Evolutionary conservation across 2,888 invertebrate genomes (phyloP).

Genomic region (Agrilus biguttatus): DNA sequence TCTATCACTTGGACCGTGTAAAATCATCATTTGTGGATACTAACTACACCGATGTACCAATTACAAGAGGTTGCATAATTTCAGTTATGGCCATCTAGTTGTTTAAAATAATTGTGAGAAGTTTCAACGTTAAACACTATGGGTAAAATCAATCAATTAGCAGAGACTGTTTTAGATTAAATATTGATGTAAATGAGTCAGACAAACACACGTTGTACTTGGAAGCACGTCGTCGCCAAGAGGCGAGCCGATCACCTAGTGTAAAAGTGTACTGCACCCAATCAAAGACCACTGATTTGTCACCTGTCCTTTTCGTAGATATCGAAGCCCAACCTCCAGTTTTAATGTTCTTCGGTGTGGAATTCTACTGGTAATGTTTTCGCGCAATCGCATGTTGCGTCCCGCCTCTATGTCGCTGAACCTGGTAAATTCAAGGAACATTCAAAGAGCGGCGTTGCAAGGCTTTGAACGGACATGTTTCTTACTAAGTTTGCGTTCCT

Average conservation of each 20-base stretch:
- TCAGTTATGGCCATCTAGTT: no score
- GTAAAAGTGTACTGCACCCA: slow-evolving; percentile 19
- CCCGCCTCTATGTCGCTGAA: slow-evolving; percentile 20
- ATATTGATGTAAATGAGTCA: slow-evolving; percentile 5
- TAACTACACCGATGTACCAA: no score
- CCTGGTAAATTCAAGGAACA: slow-evolving; percentile 23
- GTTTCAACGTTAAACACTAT: no score
- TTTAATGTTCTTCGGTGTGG: slow-evolving; percentile 19
- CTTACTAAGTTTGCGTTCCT: slow-evolving; percentile 10
- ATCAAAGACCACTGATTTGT: slow-evolving; percentile 27
- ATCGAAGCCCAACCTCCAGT: slow-evolving; percentile 25
- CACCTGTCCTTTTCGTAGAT: slow-evolving; percentile 25
- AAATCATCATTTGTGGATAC: no score
- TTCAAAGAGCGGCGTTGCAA: slow-evolving; percentile 21
- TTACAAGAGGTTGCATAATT: no score
- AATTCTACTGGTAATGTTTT: slow-evolving; percentile 24
- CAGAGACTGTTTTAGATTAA: slow-evolving; percentile 4
- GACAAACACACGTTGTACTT: slow-evolving; percentile 11
- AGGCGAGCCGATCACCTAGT: slow-evolving; percentile 18
- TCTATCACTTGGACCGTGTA: no score
- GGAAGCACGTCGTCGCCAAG: slow-evolving; percentile 18
- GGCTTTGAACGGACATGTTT: slow-evolving; percentile 13
- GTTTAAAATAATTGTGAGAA: no score
- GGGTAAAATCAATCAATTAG: neutral
- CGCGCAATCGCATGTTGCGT: slow-evolving; percentile 24